Percentiles rank a stretch among this genome's conserved stretches.
These are phyloP conservation scores for Pandemis corylana DNA, from an alignment of 2,888 invertebrate genomes.

Conservation along the genomic window DNA sequence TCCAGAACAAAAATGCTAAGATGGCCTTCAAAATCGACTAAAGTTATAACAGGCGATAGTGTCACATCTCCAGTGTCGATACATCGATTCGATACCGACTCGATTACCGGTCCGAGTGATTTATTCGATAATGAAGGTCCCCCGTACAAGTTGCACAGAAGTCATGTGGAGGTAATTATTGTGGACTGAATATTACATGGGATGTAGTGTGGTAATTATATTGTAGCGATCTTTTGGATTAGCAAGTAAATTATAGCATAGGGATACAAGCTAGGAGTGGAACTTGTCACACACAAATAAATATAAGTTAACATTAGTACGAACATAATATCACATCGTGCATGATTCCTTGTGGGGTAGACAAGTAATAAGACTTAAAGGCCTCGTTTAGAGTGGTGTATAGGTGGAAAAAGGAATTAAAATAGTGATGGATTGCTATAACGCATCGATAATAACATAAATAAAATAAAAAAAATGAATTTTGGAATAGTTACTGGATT, in stretches of 20 bases:
- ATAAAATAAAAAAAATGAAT: no score
- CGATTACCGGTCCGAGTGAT: constrained; percentile 57
- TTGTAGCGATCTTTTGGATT: not conserved
- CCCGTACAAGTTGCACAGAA: constrained; percentile 49
- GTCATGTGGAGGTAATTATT: constrained; percentile 53
- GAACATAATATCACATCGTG: no score
- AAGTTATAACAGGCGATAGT: constrained; percentile 5
- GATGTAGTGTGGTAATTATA: constrained; percentile 5
- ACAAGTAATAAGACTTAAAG: no score
- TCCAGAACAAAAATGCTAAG: no score
- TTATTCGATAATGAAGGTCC: constrained; percentile 50
- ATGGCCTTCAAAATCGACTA: not conserved
- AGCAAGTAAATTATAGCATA: not conserved
- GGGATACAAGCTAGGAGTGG: not conserved
- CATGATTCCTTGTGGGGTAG: no score
- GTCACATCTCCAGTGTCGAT: constrained; percentile 54
- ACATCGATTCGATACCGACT: constrained; percentile 52
- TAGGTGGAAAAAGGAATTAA: no score
- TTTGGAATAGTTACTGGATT: no score
- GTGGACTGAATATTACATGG: constrained; percentile 7
- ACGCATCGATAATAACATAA: no score
- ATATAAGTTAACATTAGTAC: not conserved
- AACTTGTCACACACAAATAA: not conserved
- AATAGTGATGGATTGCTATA: no score
- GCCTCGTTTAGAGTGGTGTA: no score